These are phyloP conservation scores for Acanthosoma haemorrhoidale DNA, from an alignment of 2,888 invertebrate species.

Conservation along the genomic window DNA sequence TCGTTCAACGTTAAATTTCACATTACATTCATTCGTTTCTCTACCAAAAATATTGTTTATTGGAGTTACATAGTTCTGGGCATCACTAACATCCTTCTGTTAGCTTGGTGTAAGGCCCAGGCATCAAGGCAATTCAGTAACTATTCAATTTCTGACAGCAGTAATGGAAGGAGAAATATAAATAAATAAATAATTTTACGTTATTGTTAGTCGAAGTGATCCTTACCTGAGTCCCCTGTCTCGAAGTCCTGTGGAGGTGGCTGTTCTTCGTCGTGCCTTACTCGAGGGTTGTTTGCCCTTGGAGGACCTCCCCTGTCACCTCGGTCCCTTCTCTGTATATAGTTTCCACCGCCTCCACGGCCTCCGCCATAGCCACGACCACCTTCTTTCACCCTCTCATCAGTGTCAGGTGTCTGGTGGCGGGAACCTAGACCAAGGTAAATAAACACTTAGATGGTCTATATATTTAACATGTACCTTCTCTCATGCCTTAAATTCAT, in stretches of 20 bases:
- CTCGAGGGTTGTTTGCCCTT: slow-evolving; percentile 68
- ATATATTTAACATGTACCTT: no score
- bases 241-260: slow-evolving; percentile 73
- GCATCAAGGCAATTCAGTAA: no score
- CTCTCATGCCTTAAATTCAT: no score
- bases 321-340: slow-evolving; percentile 45
- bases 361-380: slow-evolving; percentile 45
- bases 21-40: no score
- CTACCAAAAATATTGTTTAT: no score
- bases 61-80: no score
- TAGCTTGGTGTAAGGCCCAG: no score
- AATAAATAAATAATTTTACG: not conserved
- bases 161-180: not conserved
- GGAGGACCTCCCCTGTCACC: slow-evolving; percentile 50
- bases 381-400: slow-evolving; percentile 55
- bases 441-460: no score
- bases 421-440: slow-evolving; percentile 57
- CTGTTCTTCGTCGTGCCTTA: slow-evolving; percentile 69
- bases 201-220: not conserved
- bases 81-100: no score
- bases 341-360: slow-evolving; percentile 45
- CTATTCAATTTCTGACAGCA: no score
- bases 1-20: no score
- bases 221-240: slow-evolving; percentile 56
- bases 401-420: slow-evolving; percentile 62